Evolutionary conservation across 2,888 invertebrate genomes (phyloP), one percentile per base, ranked within the genome.

Genomic region (Cataglyphis cursor): DNA sequence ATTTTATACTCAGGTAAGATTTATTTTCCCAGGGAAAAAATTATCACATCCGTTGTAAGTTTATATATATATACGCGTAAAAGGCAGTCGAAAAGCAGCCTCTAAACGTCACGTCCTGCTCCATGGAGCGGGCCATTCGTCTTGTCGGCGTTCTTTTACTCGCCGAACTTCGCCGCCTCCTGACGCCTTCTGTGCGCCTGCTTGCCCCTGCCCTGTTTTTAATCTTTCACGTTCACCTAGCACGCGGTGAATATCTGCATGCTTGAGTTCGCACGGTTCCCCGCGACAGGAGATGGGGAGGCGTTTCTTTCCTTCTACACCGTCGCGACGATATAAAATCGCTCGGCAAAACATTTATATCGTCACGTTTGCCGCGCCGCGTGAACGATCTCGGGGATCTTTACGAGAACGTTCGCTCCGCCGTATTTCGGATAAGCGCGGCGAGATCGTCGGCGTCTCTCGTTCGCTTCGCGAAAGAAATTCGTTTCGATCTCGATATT

Each of bases 141-240:
- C 78, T 80, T 80, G 78, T 80, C 73, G 59, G 59, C 78, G 73
- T 80, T 80, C 59, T 72, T 59, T 70, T 41, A 57, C 70, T 21
- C 76, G 41, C 57, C 57, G 57, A 78, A 59, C 72, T 21, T 78
- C 21, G 54, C 28, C 70, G n/a, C 24, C 44, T 35, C 24, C 78
- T 35, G 44, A 70, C 78, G 44, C 41, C 12, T 31, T 31, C 31
- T 31, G 31, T 38, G 35, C 62, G 31, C 62, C 15, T 10, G 15
- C 18, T 18, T 31, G 5, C 28, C 72, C 18, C 35, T 38, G 28
- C 18, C 21, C 44, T 44, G 21, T 59, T 59, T 61, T 66, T 82
- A 80, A 66, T 82, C 80, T 65, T 48, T 80, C 66, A 80, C 66
- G 28, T 15, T 78, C 54, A 48, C 44, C 61, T 31, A 41, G 38